Conservation (phyloP, 1,140 invertebrate species). For the Solen grandis region DNA sequence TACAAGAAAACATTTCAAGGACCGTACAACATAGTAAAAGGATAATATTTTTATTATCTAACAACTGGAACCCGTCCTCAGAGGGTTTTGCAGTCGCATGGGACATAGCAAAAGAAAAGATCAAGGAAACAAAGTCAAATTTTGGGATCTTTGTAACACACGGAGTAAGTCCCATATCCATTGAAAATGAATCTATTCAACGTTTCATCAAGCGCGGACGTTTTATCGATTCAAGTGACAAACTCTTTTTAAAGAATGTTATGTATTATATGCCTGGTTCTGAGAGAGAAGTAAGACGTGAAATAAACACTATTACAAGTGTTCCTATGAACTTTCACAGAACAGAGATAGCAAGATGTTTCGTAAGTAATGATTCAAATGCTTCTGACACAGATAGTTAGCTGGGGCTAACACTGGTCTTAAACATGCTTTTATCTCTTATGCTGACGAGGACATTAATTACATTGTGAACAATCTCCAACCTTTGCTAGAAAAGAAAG, state of each 20-base stretch:
- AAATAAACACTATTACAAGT: no score
- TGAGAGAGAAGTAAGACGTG: no score
- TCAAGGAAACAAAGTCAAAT: constrained; percentile 61
- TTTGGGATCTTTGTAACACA: constrained; percentile 62
- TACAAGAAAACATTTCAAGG: constrained; percentile 65
- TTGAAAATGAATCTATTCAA: constrained; percentile 58
- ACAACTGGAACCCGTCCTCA: constrained; percentile 52
- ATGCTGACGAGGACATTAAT: constrained; percentile 60
- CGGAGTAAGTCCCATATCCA: constrained; percentile 35
- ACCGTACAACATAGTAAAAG: constrained; percentile 63
- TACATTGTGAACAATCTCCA: constrained; percentile 59
- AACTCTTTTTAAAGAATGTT: constrained; percentile 58
- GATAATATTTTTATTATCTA: constrained; percentile 61
- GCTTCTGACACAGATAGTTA: not conserved
- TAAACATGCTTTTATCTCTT: constrained; percentile 61
- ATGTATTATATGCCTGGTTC: constrained; percentile 59
- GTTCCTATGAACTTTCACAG: no score
- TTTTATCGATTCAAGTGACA: constrained; percentile 54
- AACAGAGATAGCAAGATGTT: constrained; percentile 8
- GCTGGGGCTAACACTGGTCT: not conserved
- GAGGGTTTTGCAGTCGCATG: constrained; percentile 60
- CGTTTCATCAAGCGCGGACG: constrained; percentile 61
- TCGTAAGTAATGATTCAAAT: constrained; percentile 5
- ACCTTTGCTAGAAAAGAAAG: constrained; percentile 53
- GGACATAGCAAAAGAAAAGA: constrained; percentile 64